A percentile compares a stretch with the other conserved stretches of the same genome.
Evolutionary conservation across 2,888 invertebrate species (phyloP).

Genomic region (Parasteatoda lunata): DNA sequence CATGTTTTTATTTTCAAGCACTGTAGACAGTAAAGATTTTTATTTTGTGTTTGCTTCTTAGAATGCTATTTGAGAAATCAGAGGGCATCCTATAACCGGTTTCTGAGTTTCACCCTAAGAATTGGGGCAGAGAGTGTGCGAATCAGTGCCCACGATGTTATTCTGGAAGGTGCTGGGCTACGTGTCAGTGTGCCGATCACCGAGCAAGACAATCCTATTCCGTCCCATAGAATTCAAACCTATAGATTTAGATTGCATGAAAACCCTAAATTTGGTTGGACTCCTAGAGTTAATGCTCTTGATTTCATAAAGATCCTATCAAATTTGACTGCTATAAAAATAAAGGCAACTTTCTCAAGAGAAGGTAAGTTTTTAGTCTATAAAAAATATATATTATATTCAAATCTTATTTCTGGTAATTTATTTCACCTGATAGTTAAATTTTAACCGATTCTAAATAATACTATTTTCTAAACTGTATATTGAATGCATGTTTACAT

Average conservation of each 20-base stretch:
- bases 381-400: background rate
- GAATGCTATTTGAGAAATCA: conserved; percentile 92
- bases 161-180: conserved; percentile 88
- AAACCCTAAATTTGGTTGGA: conserved; percentile 93
- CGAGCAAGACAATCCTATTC: conserved; percentile 90
- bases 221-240: conserved; percentile 82
- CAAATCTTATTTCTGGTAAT: background rate
- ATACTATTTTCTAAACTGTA: too few species aligned
- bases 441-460: too few species aligned
- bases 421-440: background rate
- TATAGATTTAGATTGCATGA: conserved; percentile 93
- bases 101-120: conserved; percentile 88
- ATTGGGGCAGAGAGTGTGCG: conserved; percentile 87
- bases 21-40: background rate
- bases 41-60: conserved; percentile 71
- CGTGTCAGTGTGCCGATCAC: conserved; percentile 92
- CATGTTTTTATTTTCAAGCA: background rate
- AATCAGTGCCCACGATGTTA: conserved; percentile 88
- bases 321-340: conserved; percentile 94
- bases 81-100: conserved; percentile 93
- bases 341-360: conserved; percentile 91
- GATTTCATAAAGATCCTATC: conserved; percentile 94
- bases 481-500: too few species aligned
- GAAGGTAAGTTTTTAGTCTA: conserved; percentile 78
- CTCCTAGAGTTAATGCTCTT: conserved; percentile 89